Conservation (phyloP, 2,888 invertebrate species). For the Plemyria rubiginata region DNA sequence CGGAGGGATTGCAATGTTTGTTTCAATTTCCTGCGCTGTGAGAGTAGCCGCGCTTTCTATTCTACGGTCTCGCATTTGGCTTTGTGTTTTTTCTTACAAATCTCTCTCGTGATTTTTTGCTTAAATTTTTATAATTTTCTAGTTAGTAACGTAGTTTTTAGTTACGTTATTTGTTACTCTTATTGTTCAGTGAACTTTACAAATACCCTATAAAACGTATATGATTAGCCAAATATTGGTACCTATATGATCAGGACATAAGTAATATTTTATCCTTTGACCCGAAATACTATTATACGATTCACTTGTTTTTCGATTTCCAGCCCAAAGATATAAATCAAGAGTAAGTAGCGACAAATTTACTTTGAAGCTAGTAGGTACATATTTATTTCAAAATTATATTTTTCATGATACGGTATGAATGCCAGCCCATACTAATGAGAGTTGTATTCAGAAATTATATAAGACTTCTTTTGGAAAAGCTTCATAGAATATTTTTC, state of each 20-base stretch:
- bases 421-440: slow-evolving; percentile 5
- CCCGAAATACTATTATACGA: slow-evolving; percentile 17
- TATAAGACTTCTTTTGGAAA: slow-evolving; percentile 11
- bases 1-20: slow-evolving; percentile 75
- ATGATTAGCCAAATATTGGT: background rate
- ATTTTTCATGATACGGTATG: slow-evolving; percentile 3
- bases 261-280: slow-evolving; percentile 14
- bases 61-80: slow-evolving; percentile 46
- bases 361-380: background rate
- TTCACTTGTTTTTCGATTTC: slow-evolving; percentile 19
- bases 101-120: slow-evolving; percentile 24
- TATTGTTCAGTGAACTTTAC: slow-evolving; percentile 16
- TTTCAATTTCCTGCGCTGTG: slow-evolving; percentile 75
- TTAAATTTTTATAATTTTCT: slow-evolving; percentile 22
- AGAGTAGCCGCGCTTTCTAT: slow-evolving; percentile 60
- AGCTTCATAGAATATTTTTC: slow-evolving; percentile 31
- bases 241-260: background rate
- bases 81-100: slow-evolving; percentile 39
- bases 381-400: background rate
- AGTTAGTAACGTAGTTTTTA: too few relatives aligned
- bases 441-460: slow-evolving; percentile 1
- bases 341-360: slow-evolving; percentile 4
- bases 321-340: slow-evolving; percentile 11
- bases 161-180: slow-evolving; percentile 24
- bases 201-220: background rate